Base-by-base conservation (phyloP, 2,113 vertebrate species). In the Macrotis lagotis region DNA sequence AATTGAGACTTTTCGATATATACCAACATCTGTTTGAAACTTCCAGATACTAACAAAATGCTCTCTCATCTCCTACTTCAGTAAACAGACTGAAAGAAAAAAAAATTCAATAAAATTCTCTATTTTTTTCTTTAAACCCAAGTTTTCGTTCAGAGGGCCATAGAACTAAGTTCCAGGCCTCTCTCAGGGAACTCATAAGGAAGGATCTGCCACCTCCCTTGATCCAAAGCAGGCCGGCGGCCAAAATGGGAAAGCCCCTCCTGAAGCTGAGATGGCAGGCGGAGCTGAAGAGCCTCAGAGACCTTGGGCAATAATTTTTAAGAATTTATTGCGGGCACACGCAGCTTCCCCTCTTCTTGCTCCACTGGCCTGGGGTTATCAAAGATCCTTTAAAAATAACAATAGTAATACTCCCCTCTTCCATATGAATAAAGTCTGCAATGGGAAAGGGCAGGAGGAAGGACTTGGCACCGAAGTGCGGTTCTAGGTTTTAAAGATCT, bases 361-460 rank as follows among this genome's bases (percentile, higher is more conserved):
- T 74, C 66, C 37, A 44, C 37, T 74, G 66, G 66, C 66, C 16
- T 74, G 5, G 16, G 66, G 66, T 74, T 74, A 74, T 74, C 37
- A 6, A 74, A 74, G 66, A 44, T n/a, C 66, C 66, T 74, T 74
- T 74, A 22, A 74, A 74, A 74, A 74, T 66, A 74, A 59, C 14
- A 59, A n/a, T 74, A n/a, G 66, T n/a, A 74, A 74, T 74, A n/a
- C n/a, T 74, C 89, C 92, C 55, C 90, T 93, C 51, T 48, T 31
- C 55, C 94, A 90, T 50, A 91, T 48, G 49, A 92, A 92, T 91
- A 90, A 96, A 93, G n/a, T 51, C 92, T 51, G 91, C 93, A 92
- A 93, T 28, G 90, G 51, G 8, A 88, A 51, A n/a, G 59, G 66
- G 0, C 6, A 5, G 37, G 37, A 74, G 66, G 66, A 5, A 74